phyloP scores from a whole-genome alignment of 2,797 vertebrate species.

The Brachymystax lenok region DNA sequence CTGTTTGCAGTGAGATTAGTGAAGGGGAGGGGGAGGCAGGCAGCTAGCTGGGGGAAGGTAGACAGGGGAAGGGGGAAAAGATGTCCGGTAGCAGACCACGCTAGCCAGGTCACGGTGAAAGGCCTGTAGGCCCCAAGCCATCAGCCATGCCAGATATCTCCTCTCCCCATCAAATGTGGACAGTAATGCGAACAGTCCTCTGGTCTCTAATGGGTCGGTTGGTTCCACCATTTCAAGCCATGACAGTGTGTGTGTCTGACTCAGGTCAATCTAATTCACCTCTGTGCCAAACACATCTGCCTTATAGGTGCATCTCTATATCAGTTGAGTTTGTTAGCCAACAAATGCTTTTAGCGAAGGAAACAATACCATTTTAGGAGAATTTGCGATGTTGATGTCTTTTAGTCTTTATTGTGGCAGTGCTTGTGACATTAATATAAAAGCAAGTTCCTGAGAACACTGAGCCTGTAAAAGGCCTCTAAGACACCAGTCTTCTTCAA shows the following conservation, averaged over 20 bases:
- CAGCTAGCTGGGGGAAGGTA: conserved; percentile 66
- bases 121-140: conserved; percentile 49
- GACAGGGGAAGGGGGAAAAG: conserved; percentile 76
- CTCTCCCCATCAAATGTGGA: background rate
- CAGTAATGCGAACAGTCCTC: background rate
- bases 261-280: background rate
- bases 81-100: conserved; percentile 71
- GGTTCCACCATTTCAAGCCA: background rate
- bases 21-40: conserved; percentile 66
- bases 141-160: conserved; percentile 12
- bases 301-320: background rate
- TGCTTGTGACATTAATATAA: conserved; percentile 64
- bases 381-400: conserved; percentile 6
- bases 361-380: conserved; percentile 7
- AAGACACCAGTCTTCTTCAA: conserved; percentile 69
- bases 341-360: background rate
- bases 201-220: background rate
- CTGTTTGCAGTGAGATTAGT: conserved; percentile 91
- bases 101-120: conserved; percentile 67
- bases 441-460: conserved; percentile 74
- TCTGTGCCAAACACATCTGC: background rate
- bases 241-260: background rate
- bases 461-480: conserved; percentile 70
- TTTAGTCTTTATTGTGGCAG: conserved; percentile 40
- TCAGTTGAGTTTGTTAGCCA: background rate